These are phyloP conservation scores for Epicauta chinensis DNA, from an alignment of 1,140 invertebrate species.

Conservation along the genomic window DNA sequence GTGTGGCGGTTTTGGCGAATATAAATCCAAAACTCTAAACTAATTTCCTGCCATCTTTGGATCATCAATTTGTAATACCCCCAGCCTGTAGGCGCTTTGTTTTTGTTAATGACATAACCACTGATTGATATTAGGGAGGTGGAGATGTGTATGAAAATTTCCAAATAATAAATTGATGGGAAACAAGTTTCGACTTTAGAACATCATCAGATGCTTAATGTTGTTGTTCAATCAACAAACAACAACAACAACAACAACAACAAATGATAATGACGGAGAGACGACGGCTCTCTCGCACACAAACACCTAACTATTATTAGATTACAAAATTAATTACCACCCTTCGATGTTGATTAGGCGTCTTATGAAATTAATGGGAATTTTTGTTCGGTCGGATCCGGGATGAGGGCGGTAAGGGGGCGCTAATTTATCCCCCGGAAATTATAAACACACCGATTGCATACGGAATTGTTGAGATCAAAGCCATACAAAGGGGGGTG, in stretches of 20 bases:
- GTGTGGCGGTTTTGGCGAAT: too few species aligned
- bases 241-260: not conserved
- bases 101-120: constrained; percentile 30
- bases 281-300: not conserved
- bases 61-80: constrained; percentile 25
- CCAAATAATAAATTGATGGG: constrained; percentile 24
- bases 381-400: too few species aligned
- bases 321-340: constrained; percentile 12
- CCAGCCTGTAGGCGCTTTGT: constrained; percentile 21
- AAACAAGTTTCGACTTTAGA: constrained; percentile 7
- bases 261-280: not conserved
- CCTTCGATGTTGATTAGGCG: constrained; percentile 5
- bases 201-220: not conserved
- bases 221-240: not conserved
- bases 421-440: too few species aligned
- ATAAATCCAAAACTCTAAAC: constrained; percentile 1
- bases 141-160: constrained; percentile 26
- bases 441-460: too few species aligned
- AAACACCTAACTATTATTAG: not conserved
- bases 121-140: constrained; percentile 30
- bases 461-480: too few species aligned
- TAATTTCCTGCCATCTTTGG: constrained; percentile 11
- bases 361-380: too few species aligned
- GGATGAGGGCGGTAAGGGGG: too few species aligned
- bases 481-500: too few species aligned